These are phyloP conservation scores for Neuroscelio doddi DNA, from an alignment of 2,888 invertebrate genomes.

Conservation along the genomic window DNA sequence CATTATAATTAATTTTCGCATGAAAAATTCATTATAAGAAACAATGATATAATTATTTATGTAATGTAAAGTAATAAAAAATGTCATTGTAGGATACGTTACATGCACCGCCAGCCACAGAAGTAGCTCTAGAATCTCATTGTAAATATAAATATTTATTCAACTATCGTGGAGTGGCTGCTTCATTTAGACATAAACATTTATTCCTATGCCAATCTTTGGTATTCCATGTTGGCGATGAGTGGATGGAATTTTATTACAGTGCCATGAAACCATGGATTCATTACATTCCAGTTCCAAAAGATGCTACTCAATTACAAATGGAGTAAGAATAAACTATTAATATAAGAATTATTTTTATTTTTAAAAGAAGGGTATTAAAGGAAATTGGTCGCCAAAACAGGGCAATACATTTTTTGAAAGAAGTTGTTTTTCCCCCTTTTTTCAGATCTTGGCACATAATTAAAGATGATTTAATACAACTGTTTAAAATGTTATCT, in stretches of 20 bases:
- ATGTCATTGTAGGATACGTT: slow-evolving; percentile 83
- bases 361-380: too few species aligned
- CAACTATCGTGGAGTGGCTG: slow-evolving; percentile 97
- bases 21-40: background rate
- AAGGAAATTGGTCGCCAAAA: too few species aligned
- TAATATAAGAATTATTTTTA: too few species aligned
- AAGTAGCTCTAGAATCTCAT: slow-evolving; percentile 92
- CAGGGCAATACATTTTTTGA: too few species aligned
- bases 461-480: too few species aligned
- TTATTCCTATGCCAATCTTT: slow-evolving; percentile 93
- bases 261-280: slow-evolving; percentile 93
- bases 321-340: slow-evolving; percentile 74
- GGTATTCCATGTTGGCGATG: slow-evolving; percentile 94
- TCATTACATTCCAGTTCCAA: slow-evolving; percentile 91
- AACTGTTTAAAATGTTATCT: too few species aligned
- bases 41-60: slow-evolving; percentile 8
- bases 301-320: slow-evolving; percentile 78
- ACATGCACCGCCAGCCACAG: slow-evolving; percentile 85
- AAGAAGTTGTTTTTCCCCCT: slow-evolving; percentile 5
- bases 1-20: background rate
- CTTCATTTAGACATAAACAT: slow-evolving; percentile 97
- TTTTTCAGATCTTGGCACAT: too few species aligned
- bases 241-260: slow-evolving; percentile 98
- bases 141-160: slow-evolving; percentile 95
- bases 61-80: background rate